These are phyloP conservation scores for Semnopithecus entellus DNA, from an alignment of 2,113 vertebrate genomes.

Conservation along the genomic window DNA sequence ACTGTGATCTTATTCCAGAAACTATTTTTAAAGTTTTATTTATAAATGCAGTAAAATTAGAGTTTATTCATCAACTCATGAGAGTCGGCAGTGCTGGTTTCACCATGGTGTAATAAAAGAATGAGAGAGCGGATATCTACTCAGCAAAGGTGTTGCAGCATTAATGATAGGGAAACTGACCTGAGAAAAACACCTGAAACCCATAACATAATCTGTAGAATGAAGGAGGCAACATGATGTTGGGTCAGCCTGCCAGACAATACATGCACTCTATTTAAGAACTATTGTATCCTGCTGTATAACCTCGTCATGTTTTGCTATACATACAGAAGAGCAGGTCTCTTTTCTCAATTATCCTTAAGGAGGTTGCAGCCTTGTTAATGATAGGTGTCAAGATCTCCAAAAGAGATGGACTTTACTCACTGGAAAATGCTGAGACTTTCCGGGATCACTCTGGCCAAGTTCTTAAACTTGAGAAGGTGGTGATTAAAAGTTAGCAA, in stretches of 20 bases:
- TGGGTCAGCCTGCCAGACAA: not conserved
- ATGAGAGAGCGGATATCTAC: slow-evolving; percentile 69
- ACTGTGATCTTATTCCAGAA: not conserved
- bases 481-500: slow-evolving; percentile 75
- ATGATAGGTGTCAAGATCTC: slow-evolving; percentile 73
- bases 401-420: slow-evolving; percentile 74
- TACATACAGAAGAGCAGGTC: not conserved
- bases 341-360: not conserved
- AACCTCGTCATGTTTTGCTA: not conserved
- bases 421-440: slow-evolving; percentile 78
- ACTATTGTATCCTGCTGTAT: not conserved
- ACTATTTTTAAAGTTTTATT: slow-evolving; percentile 44
- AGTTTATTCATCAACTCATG: slow-evolving; percentile 20
- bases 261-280: slow-evolving; percentile 20
- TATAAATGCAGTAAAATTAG: slow-evolving; percentile 54
- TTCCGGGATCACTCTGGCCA: slow-evolving; percentile 76
- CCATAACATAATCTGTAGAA: slow-evolving; percentile 69
- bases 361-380: slow-evolving; percentile 51
- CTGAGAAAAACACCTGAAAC: slow-evolving; percentile 79
- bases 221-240: not conserved
- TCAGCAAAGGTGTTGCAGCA: slow-evolving; percentile 78
- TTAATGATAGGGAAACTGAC: slow-evolving; percentile 80
- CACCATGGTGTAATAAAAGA: slow-evolving; percentile 77
- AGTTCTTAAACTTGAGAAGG: slow-evolving; percentile 78
- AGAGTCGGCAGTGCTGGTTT: slow-evolving; percentile 53